These are phyloP conservation scores for Laupala kohalensis DNA, from an alignment of 1,140 invertebrate genomes.

Conservation along the genomic window DNA sequence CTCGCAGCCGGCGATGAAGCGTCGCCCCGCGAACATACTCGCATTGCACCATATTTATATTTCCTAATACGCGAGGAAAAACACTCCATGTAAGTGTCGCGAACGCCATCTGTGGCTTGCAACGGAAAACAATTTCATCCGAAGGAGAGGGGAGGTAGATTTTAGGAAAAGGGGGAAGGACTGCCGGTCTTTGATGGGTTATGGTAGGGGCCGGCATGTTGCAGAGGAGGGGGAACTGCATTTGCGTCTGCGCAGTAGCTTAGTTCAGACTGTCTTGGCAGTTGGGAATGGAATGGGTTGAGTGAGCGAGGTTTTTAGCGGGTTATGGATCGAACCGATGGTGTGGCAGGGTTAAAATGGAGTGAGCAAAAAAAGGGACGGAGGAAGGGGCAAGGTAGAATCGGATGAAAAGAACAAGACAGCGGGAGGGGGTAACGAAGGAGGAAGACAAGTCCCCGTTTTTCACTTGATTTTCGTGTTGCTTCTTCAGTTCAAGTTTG, in stretches of 20 bases:
- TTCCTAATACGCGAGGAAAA: not conserved
- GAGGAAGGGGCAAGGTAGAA: constrained; percentile 4
- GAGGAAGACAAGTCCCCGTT: constrained; percentile 3
- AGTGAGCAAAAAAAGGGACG: not conserved
- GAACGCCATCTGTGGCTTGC: constrained; percentile 5
- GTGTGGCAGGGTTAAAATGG: constrained; percentile 4
- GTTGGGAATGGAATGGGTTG: constrained; percentile 7
- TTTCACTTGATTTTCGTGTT: constrained; percentile 8
- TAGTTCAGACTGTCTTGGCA: not conserved
- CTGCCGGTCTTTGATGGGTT: not conserved
- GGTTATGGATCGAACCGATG: constrained; percentile 8
- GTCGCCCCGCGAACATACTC: too few species aligned
- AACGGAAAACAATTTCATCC: constrained; percentile 7
- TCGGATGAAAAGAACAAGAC: not conserved
- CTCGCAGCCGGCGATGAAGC: too few species aligned
- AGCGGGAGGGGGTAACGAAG: not conserved
- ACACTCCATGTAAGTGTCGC: not conserved
- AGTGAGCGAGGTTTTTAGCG: not conserved
- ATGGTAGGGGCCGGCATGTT: not conserved
- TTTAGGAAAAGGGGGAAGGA: constrained; percentile 2
- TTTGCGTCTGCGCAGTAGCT: constrained; percentile 4
- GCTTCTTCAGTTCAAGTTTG: constrained; percentile 8
- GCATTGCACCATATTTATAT: not conserved
- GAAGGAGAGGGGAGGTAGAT: constrained; percentile 5
- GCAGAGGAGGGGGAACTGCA: not conserved